Percentiles rank a stretch among this genome's conserved stretches.
These are phyloP conservation scores for Fragum fragum DNA, from an alignment of 2,888 invertebrate species.

Conservation along the genomic window DNA sequence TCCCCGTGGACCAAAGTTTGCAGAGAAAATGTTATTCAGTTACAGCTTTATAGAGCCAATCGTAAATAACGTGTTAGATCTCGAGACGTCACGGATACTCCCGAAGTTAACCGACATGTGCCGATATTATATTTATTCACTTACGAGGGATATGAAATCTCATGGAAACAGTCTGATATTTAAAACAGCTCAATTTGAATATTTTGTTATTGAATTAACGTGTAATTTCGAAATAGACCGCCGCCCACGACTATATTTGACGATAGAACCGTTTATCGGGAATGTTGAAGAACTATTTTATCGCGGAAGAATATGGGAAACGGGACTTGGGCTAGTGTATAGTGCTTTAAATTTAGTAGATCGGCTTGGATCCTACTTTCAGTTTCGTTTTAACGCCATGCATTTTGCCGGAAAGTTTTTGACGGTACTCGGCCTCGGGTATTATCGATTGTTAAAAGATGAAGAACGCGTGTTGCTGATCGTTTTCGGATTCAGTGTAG, in stretches of 20 bases:
- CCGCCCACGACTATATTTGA: constrained; percentile 52
- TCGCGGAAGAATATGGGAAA: constrained; percentile 66
- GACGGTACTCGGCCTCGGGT: constrained; percentile 61
- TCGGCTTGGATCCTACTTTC: constrained; percentile 62
- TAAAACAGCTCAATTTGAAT: constrained; percentile 44
- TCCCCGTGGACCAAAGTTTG: constrained; percentile 58
- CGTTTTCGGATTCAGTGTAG: constrained; percentile 63
- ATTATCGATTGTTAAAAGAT: constrained; percentile 55
- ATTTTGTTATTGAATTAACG: constrained; percentile 55
- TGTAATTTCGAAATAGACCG: constrained; percentile 63
- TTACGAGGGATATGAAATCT: constrained; percentile 46
- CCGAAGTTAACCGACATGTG: constrained; percentile 64
- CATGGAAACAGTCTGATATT: constrained; percentile 56
- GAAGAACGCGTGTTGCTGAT: constrained; percentile 60
- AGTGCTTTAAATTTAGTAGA: constrained; percentile 64
- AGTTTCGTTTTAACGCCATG: constrained; percentile 59
- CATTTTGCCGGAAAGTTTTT: constrained; percentile 61
- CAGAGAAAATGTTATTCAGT: constrained; percentile 59
- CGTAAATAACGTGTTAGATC: constrained; percentile 44
- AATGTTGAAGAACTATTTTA: constrained; percentile 57
- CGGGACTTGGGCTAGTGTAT: constrained; percentile 62
- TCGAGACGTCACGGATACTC: constrained; percentile 54
- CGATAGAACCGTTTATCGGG: constrained; percentile 52
- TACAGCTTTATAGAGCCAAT: constrained; percentile 51
- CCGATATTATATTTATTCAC: constrained; percentile 60